A percentile compares a stretch with the other conserved stretches of the same genome.
These are phyloP conservation scores for Silurus aristotelis DNA, from an alignment of 2,797 vertebrate genomes.

Conservation along the genomic window DNA sequence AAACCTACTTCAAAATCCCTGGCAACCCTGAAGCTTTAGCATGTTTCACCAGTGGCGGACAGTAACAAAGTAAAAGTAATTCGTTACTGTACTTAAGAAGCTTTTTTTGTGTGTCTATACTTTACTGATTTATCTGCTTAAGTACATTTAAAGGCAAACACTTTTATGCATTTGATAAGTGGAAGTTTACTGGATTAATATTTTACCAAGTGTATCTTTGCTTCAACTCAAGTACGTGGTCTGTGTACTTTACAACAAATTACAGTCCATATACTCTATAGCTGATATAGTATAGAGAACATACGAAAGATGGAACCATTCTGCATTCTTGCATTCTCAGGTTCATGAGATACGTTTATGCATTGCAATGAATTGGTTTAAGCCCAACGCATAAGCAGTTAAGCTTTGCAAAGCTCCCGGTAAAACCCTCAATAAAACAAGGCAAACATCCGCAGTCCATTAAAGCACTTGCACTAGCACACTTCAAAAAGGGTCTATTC, in stretches of 20 bases:
- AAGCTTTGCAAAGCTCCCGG: too few species aligned
- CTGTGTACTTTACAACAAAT: too few species aligned
- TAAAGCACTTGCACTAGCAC: conserved; percentile 3
- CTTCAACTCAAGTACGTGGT: too few species aligned
- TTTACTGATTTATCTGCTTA: too few species aligned
- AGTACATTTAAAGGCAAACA: too few species aligned
- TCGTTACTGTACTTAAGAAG: too few species aligned
- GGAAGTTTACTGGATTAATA: too few species aligned
- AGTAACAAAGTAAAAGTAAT: too few species aligned
- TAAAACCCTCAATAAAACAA: neutral
- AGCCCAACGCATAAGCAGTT: neutral
- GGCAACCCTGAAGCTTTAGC: too few species aligned
- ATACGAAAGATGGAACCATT: neutral
- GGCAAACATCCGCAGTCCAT: neutral
- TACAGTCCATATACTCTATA: neutral
- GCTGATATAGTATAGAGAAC: neutral
- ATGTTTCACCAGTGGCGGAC: neutral
- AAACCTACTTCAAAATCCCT: neutral
- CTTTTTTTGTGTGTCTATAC: too few species aligned
- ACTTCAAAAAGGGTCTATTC: neutral
- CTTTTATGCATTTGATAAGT: too few species aligned
- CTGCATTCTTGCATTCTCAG: neutral
- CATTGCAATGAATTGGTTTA: neutral
- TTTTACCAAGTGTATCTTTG: too few species aligned
- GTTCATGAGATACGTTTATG: neutral